Evolutionary conservation across 2,888 invertebrate genomes (phyloP), one percentile per base, ranked within the genome.

Genomic region (Chironomus riparius): DNA sequence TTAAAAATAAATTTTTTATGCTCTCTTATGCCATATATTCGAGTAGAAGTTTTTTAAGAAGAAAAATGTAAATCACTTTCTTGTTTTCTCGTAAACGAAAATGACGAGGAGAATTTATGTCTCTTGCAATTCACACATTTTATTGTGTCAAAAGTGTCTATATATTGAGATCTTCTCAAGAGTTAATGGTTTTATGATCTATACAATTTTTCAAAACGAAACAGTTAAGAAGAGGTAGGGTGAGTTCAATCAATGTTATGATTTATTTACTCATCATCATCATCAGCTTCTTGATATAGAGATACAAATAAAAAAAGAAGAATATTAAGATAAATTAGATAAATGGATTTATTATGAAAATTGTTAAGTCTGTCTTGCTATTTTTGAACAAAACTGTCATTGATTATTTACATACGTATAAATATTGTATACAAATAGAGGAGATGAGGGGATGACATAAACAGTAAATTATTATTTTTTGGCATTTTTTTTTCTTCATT

Each of bases 71-170:
- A 65, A 65, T 65, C 65, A 65, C 65, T 21, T 65, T 65, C 13
- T 15, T 18, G n/a, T 56, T 56, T 56, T 15, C 18, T 56, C 56
- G 56, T 56, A 7, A 38, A 38, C 38, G 38, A 38, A 38, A 38
- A 38, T 38, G 38, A 56, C 2, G 56, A 56, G 56, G n/a, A 18
- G 15, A 18, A 12, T 70, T 70, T 47, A 70, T 70, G 70, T 71
- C 56, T 12, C 38, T 56, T 24, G 28, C 56, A 71, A 71, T 71
- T 71, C 71, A 71, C 71, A 71, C 71, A n/a, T 56, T 71, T 56
- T 24, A 71, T 47, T 71, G 56, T 50, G 18, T 47, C 22, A 24
- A 68, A 22, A 56, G 56, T 56, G 56, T 15, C 15, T 56, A n/a
- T 56, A 56, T 56, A 56, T 56, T 15, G 15, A 38, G 38, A 38